Conservation (phyloP, 2,113 vertebrate species). For the Pomatorhinus ruficollis region DNA sequence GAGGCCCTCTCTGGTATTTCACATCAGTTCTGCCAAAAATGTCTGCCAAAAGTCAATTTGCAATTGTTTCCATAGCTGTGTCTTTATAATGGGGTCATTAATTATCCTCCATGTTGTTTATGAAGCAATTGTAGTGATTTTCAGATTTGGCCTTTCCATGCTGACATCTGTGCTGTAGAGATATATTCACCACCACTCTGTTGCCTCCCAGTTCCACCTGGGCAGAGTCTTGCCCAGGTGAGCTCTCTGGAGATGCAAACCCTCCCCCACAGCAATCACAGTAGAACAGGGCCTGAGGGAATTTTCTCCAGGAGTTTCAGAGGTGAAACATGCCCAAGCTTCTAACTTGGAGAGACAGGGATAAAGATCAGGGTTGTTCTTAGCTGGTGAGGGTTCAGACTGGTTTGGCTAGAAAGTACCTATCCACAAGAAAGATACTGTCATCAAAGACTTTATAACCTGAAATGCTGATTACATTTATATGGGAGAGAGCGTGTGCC, state of each 20-base stretch:
- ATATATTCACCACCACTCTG: neutral
- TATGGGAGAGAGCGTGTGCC: neutral
- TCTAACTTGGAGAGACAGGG: neutral
- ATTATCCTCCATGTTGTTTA: neutral
- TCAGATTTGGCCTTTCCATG: neutral
- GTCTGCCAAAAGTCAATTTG: slow-evolving; percentile 5
- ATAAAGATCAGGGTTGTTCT: neutral
- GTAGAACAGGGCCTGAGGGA: neutral
- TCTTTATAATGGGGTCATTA: neutral
- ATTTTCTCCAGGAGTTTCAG: neutral
- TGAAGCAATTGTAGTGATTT: neutral
- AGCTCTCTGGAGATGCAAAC: neutral
- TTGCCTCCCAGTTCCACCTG: neutral
- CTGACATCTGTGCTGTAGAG: neutral
- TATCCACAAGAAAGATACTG: neutral
- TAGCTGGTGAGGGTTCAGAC: neutral
- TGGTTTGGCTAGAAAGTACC: neutral
- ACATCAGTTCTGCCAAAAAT: neutral
- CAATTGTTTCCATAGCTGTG: slow-evolving; percentile 1
- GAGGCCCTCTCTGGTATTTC: neutral
- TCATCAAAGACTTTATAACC: neutral
- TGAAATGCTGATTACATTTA: neutral
- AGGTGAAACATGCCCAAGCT: neutral
- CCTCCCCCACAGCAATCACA: neutral
- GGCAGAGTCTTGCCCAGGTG: neutral